Evolutionary conservation across 2,113 vertebrate genomes (phyloP), one percentile per base, ranked within the genome.

Genomic region (Cyphomyrus plagiostoma): DNA sequence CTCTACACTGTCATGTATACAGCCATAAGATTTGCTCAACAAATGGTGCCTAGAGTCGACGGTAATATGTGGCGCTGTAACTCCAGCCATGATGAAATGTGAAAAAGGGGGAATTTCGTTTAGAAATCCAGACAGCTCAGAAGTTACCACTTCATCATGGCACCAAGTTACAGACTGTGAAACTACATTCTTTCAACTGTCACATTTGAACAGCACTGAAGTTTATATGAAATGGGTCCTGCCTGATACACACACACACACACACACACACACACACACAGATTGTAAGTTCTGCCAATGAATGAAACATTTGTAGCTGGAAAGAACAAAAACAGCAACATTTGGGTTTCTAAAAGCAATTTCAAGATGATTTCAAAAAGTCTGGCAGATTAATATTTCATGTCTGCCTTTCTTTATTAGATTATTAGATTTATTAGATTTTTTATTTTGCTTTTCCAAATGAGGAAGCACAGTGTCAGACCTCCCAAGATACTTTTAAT

Each of bases 131-230:
- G 84, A 26, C 48, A 26, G 5, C 48, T 26, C 46, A 39, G 7
- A 86, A 53, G 50, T 50, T 17, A 86, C 5, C n/a, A n/a, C 13
- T 86, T 86, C 50, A 26, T 86, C 85, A 53, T 56, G 15, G 80
- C 39, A 83, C 39, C 80, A n/a, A 83, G 80, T 83, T 35, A 48
- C 13, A 86, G 85, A 52, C 26, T 53, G 52, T 50, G 26, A 53
- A 35, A 53, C 23, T 86, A 53, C 23, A 56, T 86, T 56, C 48
- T 90, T 91, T 91, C 70, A 88, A 23, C 52, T 82, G 66, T 66
- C 89, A 46, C 53, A 62, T 92, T 56, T 88, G 85, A 86, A 30
- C 30, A 88, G 21, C 30, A 46, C 50, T 45, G 84, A 91, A 91
- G 62, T 66, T 66, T 66, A 26, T 26, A 89, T 89, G 46, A 91